Base-by-base conservation (phyloP, 2,113 vertebrate species). In the Rissa tridactyla region DNA sequence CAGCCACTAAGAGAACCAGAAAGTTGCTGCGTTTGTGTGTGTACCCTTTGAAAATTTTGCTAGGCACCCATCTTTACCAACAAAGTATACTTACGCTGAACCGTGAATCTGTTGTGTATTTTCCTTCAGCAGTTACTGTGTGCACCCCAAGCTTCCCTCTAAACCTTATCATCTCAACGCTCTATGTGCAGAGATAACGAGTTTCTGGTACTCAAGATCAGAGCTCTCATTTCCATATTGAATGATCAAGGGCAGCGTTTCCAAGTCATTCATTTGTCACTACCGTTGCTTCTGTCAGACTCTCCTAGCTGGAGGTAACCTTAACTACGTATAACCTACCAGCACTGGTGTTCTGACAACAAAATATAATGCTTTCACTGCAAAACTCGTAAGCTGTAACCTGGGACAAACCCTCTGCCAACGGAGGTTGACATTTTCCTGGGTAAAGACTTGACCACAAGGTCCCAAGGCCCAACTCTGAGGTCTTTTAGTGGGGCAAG, bases 181-280 rank as follows among this genome's bases (percentile, higher is more conserved):
- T 30, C 15, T 32, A 2, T 2, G 2, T 40, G 40, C 40, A n/a
- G 44, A 44, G 17, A 23, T 19, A 81, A 27, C 0, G 0, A 34
- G 32, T 60, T 85, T 76, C 70, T 57, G 40, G 46, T 25, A 29
- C 40, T 51, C 55, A 30, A 12, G 60, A 16, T 26, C 36, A 60
- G 64, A 81, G 62, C 46, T 64, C 82, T 49, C 15, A 12, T 46
- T 87, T 90, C 77, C 49, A 19, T 16, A 27, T 1, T 13, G 58
- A 29, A 29, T 5, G 7, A 38, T 25, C 32, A 21, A 90, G 70
- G 75, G 27, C 75, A 73, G 55, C 25, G 36, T 36, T 70, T 68
- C 75, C 82, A 80, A 40, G 49, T 32, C 71, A 49, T n/a, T 82
- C 23, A 4, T 62, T 14, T 78, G 38, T 71, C 72, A 25, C 34